phyloP scores from a whole-genome alignment of 2,888 invertebrate genomes.

The Andrena dorsata region DNA sequence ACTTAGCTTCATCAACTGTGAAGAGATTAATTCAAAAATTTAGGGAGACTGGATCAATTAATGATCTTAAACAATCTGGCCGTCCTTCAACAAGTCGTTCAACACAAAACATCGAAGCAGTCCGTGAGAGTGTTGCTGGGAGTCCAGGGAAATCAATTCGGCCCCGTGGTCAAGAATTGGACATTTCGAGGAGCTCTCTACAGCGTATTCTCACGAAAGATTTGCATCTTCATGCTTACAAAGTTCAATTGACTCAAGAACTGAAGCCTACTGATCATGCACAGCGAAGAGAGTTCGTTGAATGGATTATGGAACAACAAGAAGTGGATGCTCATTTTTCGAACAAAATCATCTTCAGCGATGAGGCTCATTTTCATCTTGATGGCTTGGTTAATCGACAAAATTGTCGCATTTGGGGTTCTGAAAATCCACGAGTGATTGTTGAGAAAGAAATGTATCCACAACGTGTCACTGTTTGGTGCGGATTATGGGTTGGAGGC shows the following conservation, averaged over 20 bases:
- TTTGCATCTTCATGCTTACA: conserved; percentile 71
- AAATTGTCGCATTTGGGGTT: conserved; percentile 60
- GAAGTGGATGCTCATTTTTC: conserved; percentile 26
- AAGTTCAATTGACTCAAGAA: conserved; percentile 73
- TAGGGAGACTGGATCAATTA: conserved; percentile 16
- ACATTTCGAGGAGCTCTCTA: conserved; percentile 69
- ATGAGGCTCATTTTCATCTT: too few species aligned
- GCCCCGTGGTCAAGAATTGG: conserved; percentile 69
- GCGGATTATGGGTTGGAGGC: conserved; percentile 80
- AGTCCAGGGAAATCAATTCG: conserved; percentile 71
- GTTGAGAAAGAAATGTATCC: conserved; percentile 73
- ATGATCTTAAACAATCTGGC: background rate
- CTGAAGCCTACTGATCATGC: conserved; percentile 70
- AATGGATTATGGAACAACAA: conserved; percentile 55
- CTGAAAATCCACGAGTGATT: conserved; percentile 78
- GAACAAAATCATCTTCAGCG: conserved; percentile 73
- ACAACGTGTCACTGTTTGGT: conserved; percentile 76
- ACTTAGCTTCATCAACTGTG: conserved; percentile 14
- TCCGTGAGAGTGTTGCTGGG: conserved; percentile 66
- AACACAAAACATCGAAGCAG: conserved; percentile 64
- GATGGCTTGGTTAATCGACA: conserved; percentile 65
- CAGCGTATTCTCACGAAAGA: conserved; percentile 71
- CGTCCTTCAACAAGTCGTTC: conserved; percentile 1
- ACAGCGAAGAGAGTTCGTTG: conserved; percentile 65
- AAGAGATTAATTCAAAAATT: conserved; percentile 20